phyloP scores from a whole-genome alignment of 2,797 vertebrate species.

The Argyrosomus regius region DNA sequence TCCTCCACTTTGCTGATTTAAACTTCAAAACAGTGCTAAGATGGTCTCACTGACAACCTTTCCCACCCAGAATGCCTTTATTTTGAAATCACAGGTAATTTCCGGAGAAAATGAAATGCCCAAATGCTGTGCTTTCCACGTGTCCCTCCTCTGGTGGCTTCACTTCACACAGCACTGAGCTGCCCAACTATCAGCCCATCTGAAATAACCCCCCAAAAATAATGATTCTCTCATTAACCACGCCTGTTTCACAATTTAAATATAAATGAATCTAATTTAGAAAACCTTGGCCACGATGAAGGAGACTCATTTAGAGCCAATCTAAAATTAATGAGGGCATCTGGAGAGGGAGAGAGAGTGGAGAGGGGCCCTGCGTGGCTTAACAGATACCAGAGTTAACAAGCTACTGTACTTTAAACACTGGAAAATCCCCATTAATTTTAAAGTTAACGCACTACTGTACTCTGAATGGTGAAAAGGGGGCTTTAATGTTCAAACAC shows the following conservation, averaged over 20 bases:
- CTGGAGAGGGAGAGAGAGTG: conserved; percentile 71
- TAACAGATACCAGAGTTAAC: conserved; percentile 79
- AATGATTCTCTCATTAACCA: conserved; percentile 84
- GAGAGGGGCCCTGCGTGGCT: conserved; percentile 69
- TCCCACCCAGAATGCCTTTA: neutral
- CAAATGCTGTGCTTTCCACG: conserved; percentile 9
- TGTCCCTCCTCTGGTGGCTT: conserved; percentile 57
- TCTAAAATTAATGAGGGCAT: conserved; percentile 87
- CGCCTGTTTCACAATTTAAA: conserved; percentile 86
- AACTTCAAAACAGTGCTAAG: neutral
- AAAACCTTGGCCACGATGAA: conserved; percentile 79
- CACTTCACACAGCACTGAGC: conserved; percentile 56
- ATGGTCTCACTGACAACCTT: neutral
- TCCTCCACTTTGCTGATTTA: neutral
- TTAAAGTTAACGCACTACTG: conserved; percentile 72
- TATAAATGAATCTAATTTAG: conserved; percentile 87
- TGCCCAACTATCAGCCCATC: conserved; percentile 75
- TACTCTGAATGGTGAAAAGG: conserved; percentile 51
- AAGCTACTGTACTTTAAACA: conserved; percentile 82
- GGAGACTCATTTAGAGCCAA: conserved; percentile 86
- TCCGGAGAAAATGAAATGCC: conserved; percentile 28
- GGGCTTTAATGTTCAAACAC: conserved; percentile 65
- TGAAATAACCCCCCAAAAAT: conserved; percentile 81
- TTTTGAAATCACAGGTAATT: conserved; percentile 19
- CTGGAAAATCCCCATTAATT: conserved; percentile 79